Evolutionary conservation across 2,113 vertebrate species (phyloP), one percentile per base, ranked within the genome.

Genomic region (Syrrhaptes paradoxus): DNA sequence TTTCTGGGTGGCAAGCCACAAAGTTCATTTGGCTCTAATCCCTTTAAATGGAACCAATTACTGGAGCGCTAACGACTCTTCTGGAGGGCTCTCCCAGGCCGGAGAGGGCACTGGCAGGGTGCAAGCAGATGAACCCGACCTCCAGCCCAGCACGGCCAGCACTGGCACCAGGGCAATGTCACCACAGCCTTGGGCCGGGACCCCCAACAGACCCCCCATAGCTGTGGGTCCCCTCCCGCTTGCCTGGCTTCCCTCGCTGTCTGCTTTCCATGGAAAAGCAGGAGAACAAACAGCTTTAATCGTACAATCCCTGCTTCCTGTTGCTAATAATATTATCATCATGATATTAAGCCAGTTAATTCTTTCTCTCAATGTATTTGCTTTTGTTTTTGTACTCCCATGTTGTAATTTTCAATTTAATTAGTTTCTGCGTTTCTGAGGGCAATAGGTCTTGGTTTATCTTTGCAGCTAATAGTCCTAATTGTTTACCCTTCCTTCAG

Each of bases 331-430:
- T 95, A 92, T 67, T 80, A 94, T 91, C 87, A 94, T 87, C 79
- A 61, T 83, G 66, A 97, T 97, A 97, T 98, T 94, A 97, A 94
- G 91, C 85, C 96, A 48, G 81, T 95, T 95, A 95, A 97, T 97
- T 96, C 96, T 97, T 93, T 61, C 96, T 80, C 73, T 93, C 78
- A 38, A 85, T 94, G 96, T 95, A 51, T 82, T 72, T 67, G 71
- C 96, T 92, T 97, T 96, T 95, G 96, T 92, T 96, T 96, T 96
- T 96, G 63, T 94, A 66, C 41, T 43, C 96, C 45, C 74, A 43
- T 58, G 97, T 95, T 96, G 96, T 97, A 97, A 97, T 98, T 98
- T 97, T 96, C 97, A 66, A 90, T 98, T 98, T 98, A 98, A 98
- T 98, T 98, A 98, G 97, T 94, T 92, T 96, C 94, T 81, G 91